Percentiles rank a stretch among this genome's conserved stretches.
Conservation (phyloP, 2,888 invertebrate genomes). For the Geotrupes spiniger region DNA sequence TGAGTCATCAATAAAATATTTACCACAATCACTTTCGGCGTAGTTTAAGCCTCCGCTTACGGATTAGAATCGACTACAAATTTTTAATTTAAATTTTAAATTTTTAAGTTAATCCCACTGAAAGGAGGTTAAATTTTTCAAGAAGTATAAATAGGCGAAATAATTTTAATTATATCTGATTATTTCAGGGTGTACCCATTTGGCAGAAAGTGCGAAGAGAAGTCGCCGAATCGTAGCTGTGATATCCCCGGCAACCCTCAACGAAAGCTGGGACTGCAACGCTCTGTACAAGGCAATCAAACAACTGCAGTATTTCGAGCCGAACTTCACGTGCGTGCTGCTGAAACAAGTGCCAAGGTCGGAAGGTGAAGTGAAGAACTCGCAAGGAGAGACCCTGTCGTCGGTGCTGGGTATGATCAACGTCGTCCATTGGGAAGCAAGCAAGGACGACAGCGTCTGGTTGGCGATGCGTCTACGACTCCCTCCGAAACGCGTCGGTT, state of each 20-base stretch:
- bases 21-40: not conserved
- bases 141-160: too few relatives aligned
- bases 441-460: constrained; percentile 57
- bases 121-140: too few relatives aligned
- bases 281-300: constrained; percentile 50
- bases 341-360: constrained; percentile 49
- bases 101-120: too few relatives aligned
- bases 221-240: constrained; percentile 52
- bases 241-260: constrained; percentile 51
- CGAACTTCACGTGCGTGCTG: constrained; percentile 45
- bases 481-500: constrained; percentile 51
- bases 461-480: constrained; percentile 61
- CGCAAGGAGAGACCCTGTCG: constrained; percentile 54
- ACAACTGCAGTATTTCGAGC: constrained; percentile 46
- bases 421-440: constrained; percentile 52
- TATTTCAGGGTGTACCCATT: constrained; percentile 58
- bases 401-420: constrained; percentile 51
- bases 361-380: constrained; percentile 44
- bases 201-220: constrained; percentile 54
- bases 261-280: constrained; percentile 51
- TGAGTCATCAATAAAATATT: constrained; percentile 49
- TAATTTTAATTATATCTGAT: constrained; percentile 11
- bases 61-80: too few relatives aligned
- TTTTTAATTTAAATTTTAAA: too few relatives aligned
- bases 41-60: too few relatives aligned